These are phyloP conservation scores for Tuta absoluta DNA, from an alignment of 2,888 invertebrate genomes.

Conservation along the genomic window DNA sequence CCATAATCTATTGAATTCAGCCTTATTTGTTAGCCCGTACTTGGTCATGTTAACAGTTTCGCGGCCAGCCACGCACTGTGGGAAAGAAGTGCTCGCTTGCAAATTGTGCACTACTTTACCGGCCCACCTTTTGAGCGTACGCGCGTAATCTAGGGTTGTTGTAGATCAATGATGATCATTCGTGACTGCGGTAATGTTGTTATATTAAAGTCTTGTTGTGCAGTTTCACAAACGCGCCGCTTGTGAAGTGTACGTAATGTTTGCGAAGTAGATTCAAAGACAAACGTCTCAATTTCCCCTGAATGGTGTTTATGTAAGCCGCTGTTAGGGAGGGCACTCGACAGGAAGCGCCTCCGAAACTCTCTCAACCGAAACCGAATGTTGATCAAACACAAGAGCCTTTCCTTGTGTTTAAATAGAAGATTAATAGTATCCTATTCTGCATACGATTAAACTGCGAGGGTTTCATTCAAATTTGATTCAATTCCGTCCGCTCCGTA, in stretches of 20 bases:
- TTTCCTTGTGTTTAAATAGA: slow-evolving; percentile 22
- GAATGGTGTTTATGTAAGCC: slow-evolving; percentile 39
- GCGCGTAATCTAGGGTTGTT: no score
- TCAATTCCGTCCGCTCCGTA: slow-evolving; percentile 17
- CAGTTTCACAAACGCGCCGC: slow-evolving; percentile 16
- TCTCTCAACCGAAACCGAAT: slow-evolving; percentile 23
- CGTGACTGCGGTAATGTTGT: slow-evolving; percentile 21
- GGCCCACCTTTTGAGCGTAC: no score
- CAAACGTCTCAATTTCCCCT: slow-evolving; percentile 59
- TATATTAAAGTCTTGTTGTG: slow-evolving; percentile 17
- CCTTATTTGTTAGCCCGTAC: no score
- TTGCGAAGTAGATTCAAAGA: slow-evolving; percentile 53
- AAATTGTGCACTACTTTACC: no score
- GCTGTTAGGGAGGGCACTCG: slow-evolving; percentile 25
- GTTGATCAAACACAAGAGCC: slow-evolving; percentile 26
- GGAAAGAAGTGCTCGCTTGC: no score
- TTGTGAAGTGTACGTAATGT: slow-evolving; percentile 30
- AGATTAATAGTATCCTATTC: slow-evolving; percentile 23
- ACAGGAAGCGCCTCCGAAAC: slow-evolving; percentile 7
- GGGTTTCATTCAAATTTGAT: slow-evolving; percentile 23
- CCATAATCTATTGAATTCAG: no score
- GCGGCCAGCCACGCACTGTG: no score
- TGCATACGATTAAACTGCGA: slow-evolving; percentile 18
- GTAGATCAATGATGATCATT: slow-evolving; percentile 11
- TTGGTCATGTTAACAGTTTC: no score